Conservation (phyloP, 2,888 invertebrate genomes). For the Drosophila dives region DNA sequence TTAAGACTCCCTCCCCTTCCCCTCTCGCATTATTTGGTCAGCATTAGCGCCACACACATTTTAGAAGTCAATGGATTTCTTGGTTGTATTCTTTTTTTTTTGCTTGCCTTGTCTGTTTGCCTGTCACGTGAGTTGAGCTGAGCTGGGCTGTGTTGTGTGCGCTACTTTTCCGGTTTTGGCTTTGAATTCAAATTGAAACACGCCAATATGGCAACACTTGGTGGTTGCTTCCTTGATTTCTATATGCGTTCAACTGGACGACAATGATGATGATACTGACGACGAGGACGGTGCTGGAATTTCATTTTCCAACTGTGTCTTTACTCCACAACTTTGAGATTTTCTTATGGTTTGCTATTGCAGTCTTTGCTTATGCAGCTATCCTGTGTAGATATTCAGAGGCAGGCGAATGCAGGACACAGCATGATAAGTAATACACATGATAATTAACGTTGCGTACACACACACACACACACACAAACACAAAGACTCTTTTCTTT, state of each 20-base stretch:
- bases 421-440: slow-evolving; percentile 38
- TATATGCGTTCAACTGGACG: background rate
- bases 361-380: background rate
- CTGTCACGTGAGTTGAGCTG: background rate
- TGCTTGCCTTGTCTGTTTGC: background rate
- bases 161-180: background rate
- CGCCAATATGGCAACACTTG: background rate
- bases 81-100: background rate
- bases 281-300: background rate
- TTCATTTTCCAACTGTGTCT: background rate
- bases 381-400: background rate
- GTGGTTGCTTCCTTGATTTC: slow-evolving; percentile 3
- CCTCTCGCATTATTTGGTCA: background rate
- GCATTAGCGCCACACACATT: background rate
- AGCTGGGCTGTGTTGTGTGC: background rate
- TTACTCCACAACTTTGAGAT: background rate
- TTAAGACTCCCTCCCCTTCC: background rate
- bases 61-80: background rate
- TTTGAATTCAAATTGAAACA: background rate
- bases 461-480: background rate
- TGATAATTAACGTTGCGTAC: slow-evolving; percentile 53
- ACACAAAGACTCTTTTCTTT: background rate
- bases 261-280: background rate
- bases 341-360: background rate
- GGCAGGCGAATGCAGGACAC: background rate